Percentiles rank a stretch among this genome's conserved stretches.
phyloP scores from a whole-genome alignment of 2,113 vertebrate species.

The Illadopsis cleaveri region DNA sequence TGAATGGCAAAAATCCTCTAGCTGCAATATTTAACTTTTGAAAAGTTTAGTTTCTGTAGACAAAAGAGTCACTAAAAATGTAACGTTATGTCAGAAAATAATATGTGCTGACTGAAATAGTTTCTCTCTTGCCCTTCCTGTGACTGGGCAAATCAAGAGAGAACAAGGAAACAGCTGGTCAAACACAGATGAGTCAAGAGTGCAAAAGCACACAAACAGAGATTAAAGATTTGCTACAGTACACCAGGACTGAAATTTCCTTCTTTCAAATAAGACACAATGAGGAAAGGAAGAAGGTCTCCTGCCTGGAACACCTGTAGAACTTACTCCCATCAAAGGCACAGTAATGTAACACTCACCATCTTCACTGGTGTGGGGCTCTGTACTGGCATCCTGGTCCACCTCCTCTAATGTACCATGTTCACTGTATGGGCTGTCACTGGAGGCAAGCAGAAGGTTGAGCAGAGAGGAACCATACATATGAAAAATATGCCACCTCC shows the following conservation, averaged over 20 bases:
- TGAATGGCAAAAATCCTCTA: not conserved
- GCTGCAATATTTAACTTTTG: not conserved
- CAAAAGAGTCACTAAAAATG: not conserved
- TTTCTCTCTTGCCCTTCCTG: conserved; percentile 50
- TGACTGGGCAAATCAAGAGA: conserved; percentile 29
- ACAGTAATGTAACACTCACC: conserved; percentile 74
- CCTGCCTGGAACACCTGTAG: not conserved
- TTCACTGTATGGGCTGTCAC: conserved; percentile 96
- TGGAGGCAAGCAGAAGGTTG: conserved; percentile 42
- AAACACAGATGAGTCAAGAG: conserved; percentile 28
- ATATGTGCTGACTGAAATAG: conserved; percentile 36
- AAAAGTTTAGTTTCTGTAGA: not conserved
- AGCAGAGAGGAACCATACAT: not conserved
- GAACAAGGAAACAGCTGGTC: conserved; percentile 53
- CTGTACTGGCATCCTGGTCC: conserved; percentile 90
- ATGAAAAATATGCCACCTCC: not conserved
- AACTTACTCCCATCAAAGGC: not conserved
- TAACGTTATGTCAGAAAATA: conserved; percentile 9
- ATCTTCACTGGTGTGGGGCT: conserved; percentile 95
- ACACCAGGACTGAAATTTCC: not conserved
- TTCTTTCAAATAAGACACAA: not conserved
- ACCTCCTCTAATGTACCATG: conserved; percentile 92
- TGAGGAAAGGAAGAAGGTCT: not conserved
- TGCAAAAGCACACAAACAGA: conserved; percentile 34
- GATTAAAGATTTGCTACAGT: not conserved